Evolutionary conservation across 2,113 vertebrate genomes (phyloP).

Genomic region (Scomber japonicus): DNA sequence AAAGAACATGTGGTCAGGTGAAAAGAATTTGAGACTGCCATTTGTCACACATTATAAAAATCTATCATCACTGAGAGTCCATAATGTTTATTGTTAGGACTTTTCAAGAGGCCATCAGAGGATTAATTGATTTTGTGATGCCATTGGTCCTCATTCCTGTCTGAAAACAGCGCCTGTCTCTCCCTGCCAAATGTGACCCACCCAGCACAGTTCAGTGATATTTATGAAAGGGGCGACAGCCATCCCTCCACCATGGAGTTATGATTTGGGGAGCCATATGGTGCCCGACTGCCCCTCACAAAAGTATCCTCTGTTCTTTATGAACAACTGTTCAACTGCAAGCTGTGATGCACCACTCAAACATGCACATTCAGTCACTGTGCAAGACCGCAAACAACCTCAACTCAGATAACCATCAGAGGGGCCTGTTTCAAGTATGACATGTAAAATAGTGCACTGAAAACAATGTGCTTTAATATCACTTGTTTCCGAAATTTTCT

Average conservation of each 20-base stretch:
- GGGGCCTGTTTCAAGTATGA: neutral
- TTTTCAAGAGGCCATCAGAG: too few relatives aligned
- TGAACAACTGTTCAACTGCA: constrained; percentile 62
- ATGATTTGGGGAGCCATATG: constrained; percentile 60
- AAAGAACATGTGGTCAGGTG: neutral
- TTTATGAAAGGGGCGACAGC: constrained; percentile 17
- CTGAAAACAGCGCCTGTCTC: neutral
- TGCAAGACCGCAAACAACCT: constrained; percentile 21
- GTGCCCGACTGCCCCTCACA: constrained; percentile 22
- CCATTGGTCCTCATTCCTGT: constrained; percentile 5
- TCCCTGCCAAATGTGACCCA: neutral
- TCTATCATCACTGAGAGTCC: neutral
- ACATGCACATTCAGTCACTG: constrained; percentile 21
- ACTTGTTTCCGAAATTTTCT: neutral
- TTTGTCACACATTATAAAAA: constrained; percentile 7
- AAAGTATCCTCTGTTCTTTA: constrained; percentile 45
- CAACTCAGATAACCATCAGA: constrained; percentile 6
- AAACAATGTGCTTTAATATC: neutral
- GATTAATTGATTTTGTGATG: neutral
- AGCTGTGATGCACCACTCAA: constrained; percentile 44
- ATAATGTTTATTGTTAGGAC: constrained; percentile 1
- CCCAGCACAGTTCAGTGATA: constrained; percentile 29
- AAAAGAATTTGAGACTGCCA: neutral
- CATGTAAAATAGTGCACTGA: neutral
- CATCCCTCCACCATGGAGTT: constrained; percentile 12